Evolutionary conservation across 2,797 vertebrate genomes (phyloP).

Genomic region (Dallia pectoralis): DNA sequence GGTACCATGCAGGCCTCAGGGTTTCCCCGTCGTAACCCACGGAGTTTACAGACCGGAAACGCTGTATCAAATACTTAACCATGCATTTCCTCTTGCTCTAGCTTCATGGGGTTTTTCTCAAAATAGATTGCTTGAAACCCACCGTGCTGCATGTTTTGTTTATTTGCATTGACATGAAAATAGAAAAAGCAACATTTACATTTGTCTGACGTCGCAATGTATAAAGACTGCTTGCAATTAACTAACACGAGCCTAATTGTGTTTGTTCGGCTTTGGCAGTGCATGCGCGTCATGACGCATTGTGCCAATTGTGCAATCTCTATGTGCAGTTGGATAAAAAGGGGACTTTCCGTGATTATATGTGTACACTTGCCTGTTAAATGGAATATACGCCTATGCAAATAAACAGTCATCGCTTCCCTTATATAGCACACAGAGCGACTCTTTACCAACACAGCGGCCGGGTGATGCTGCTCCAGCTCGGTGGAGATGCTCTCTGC

Average conservation of each 20-base stretch:
- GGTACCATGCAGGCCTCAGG: slow-evolving; percentile 34
- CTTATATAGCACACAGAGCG: slow-evolving; percentile 41
- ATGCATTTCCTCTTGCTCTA: slow-evolving; percentile 56
- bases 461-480: slow-evolving; percentile 36
- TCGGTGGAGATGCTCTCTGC: slow-evolving; percentile 4
- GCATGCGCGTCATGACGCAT: slow-evolving; percentile 29
- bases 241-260: not conserved
- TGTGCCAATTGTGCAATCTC: slow-evolving; percentile 36
- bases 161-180: slow-evolving; percentile 23
- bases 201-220: slow-evolving; percentile 19
- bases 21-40: slow-evolving; percentile 57
- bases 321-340: slow-evolving; percentile 27
- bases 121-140: slow-evolving; percentile 23
- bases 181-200: slow-evolving; percentile 27
- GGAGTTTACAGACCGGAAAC: slow-evolving; percentile 66
- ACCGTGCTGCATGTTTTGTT: slow-evolving; percentile 17
- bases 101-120: slow-evolving; percentile 50
- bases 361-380: slow-evolving; percentile 39
- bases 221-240: slow-evolving; percentile 23
- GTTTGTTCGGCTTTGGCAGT: not conserved
- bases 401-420: slow-evolving; percentile 42
- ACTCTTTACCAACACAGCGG: slow-evolving; percentile 26
- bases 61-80: slow-evolving; percentile 53
- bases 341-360: slow-evolving; percentile 49
- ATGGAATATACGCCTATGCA: slow-evolving; percentile 56